Percentiles rank a stretch among this genome's conserved stretches.
Evolutionary conservation across 2,888 invertebrate genomes (phyloP).

Genomic region (Ennomos fuscantarius): DNA sequence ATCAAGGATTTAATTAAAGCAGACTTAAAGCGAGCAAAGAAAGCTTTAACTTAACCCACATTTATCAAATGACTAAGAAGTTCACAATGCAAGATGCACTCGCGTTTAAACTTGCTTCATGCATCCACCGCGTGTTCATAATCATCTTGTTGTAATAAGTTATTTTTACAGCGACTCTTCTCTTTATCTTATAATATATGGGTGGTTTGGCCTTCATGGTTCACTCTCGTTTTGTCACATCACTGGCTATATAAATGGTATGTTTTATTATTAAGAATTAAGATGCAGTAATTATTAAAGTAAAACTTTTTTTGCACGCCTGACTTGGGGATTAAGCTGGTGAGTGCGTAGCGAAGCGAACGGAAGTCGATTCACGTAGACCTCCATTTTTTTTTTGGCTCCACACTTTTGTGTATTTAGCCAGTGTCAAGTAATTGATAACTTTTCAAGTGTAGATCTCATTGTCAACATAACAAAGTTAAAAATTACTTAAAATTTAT

Average conservation of each 20-base stretch:
- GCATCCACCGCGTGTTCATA: constrained; percentile 9
- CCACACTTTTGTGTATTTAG: too few relatives aligned
- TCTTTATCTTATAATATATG: constrained; percentile 17
- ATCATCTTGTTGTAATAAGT: constrained; percentile 10
- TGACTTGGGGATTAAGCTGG: too few relatives aligned
- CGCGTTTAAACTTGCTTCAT: constrained; percentile 9
- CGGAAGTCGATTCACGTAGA: too few relatives aligned
- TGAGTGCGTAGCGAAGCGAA: too few relatives aligned
- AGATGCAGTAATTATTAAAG: too few relatives aligned
- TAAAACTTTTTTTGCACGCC: too few relatives aligned
- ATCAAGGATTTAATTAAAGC: too few relatives aligned
- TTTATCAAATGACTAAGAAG: constrained; percentile 13
- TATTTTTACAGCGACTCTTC: constrained; percentile 19
- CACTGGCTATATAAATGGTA: constrained; percentile 9
- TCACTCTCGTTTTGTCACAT: constrained; percentile 24
- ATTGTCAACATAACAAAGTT: too few relatives aligned
- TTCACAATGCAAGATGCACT: constrained; percentile 14
- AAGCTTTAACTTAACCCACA: not conserved
- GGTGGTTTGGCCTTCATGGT: constrained; percentile 23
- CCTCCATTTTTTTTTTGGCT: too few relatives aligned
- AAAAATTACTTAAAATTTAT: too few relatives aligned
- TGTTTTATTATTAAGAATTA: constrained; percentile 6
- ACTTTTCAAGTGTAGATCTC: too few relatives aligned
- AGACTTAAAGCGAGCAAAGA: constrained; percentile 11
- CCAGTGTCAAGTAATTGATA: too few relatives aligned